These are phyloP conservation scores for Rhynchonycteris naso DNA, from an alignment of 2,797 vertebrate genomes.

Conservation along the genomic window DNA sequence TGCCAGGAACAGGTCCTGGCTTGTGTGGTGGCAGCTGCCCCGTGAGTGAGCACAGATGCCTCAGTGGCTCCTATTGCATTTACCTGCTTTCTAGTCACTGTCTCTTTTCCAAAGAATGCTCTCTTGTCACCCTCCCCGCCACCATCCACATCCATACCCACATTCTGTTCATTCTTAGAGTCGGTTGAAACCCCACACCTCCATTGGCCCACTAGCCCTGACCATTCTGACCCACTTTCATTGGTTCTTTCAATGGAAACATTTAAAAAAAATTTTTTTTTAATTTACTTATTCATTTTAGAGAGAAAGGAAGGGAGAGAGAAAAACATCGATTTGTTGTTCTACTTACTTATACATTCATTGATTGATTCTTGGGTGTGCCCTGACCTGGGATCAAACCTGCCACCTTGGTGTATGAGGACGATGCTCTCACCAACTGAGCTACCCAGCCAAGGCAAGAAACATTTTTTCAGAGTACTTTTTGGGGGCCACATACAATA, in stretches of 20 bases:
- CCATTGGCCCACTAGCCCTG: background rate
- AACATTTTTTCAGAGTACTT: constrained; percentile 2
- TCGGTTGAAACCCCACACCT: background rate
- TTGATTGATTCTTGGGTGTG: too few relatives aligned
- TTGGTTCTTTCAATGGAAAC: background rate
- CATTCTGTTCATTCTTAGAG: background rate
- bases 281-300: too few relatives aligned
- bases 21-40: background rate
- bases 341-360: too few relatives aligned
- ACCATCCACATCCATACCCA: background rate
- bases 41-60: background rate
- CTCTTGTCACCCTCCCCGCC: background rate
- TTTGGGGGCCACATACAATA: background rate
- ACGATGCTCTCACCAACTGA: too few relatives aligned
- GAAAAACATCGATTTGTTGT: too few relatives aligned
- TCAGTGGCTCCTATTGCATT: background rate
- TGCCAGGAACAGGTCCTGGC: background rate
- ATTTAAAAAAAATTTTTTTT: background rate
- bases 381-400: too few relatives aligned
- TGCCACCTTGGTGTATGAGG: too few relatives aligned
- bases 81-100: background rate
- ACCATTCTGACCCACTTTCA: background rate
- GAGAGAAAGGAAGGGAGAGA: too few relatives aligned
- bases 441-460: background rate
- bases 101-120: background rate